Evolutionary conservation across 2,797 vertebrate species (phyloP).

Genomic region (Poecilia gillii): DNA sequence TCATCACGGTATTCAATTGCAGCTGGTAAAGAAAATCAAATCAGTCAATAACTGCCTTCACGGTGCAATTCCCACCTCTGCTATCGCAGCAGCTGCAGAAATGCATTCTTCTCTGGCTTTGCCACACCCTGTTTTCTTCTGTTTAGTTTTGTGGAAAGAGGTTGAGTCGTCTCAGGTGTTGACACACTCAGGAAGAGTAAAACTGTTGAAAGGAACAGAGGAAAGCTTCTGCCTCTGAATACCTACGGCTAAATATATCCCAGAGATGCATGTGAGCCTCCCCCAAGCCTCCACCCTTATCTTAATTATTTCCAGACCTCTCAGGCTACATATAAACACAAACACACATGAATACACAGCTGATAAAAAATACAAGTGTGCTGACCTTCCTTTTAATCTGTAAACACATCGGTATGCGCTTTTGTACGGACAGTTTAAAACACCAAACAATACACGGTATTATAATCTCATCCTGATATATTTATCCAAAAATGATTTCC

Average conservation of each 20-base stretch:
- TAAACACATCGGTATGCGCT: conserved; percentile 8
- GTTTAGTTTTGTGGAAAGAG: not conserved
- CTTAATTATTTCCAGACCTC: conserved; percentile 77
- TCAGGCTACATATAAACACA: conserved; percentile 37
- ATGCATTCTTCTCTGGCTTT: not conserved
- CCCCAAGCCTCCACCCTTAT: conserved; percentile 60
- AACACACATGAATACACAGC: conserved; percentile 39
- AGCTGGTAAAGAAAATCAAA: not conserved
- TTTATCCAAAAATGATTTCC: not conserved
- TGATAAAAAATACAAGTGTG: conserved; percentile 49
- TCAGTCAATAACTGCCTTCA: not conserved
- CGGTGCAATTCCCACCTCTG: not conserved
- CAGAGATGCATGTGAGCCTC: conserved; percentile 54
- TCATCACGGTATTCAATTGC: conserved; percentile 15
- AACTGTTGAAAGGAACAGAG: conserved; percentile 16
- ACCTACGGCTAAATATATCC: conserved; percentile 69
- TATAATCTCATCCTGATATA: not conserved
- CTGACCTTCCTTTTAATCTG: conserved; percentile 48
- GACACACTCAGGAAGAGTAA: not conserved
- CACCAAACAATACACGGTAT: not conserved
- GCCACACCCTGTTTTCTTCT: conserved; percentile 5
- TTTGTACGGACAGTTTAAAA: not conserved
- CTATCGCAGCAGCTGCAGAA: not conserved
- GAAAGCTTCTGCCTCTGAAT: conserved; percentile 49
- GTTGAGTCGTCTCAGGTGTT: conserved; percentile 30